These are phyloP conservation scores for Mythimna ferrago DNA, from an alignment of 2,888 invertebrate genomes.

Conservation along the genomic window DNA sequence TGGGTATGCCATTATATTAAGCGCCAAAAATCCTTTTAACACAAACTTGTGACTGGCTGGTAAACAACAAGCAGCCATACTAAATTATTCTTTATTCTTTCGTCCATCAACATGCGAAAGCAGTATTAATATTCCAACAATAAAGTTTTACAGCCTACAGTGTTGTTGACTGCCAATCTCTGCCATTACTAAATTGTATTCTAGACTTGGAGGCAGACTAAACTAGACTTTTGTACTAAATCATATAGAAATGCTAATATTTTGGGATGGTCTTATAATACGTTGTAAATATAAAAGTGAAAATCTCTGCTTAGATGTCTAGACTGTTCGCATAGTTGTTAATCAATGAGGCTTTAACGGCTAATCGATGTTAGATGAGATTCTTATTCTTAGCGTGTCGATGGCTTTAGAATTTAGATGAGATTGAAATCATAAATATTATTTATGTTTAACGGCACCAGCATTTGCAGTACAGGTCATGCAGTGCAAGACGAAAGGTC, in stretches of 20 bases:
- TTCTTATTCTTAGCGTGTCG: no score
- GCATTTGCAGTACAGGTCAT: no score
- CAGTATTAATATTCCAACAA: constrained; percentile 58
- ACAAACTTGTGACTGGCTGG: not conserved
- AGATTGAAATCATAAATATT: no score
- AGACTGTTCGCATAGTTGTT: not conserved
- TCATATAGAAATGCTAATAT: not conserved
- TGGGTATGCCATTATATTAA: not conserved
- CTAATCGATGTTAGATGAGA: not conserved
- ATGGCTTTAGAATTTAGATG: no score
- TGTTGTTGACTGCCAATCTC: constrained; percentile 52
- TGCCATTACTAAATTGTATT: constrained; percentile 46
- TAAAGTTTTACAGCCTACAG: constrained; percentile 57
- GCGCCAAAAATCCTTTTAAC: not conserved
- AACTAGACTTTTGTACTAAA: not conserved
- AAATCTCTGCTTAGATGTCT: not conserved
- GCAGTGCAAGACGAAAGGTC: no score
- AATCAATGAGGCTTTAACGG: not conserved
- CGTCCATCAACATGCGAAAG: constrained; percentile 52
- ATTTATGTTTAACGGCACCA: no score
- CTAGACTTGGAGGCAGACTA: constrained; percentile 42
- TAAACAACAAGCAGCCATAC: constrained; percentile 11
- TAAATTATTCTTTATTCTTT: constrained; percentile 22
- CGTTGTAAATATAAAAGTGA: not conserved
- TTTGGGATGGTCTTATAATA: no score